Evolutionary conservation across 2,113 vertebrate species (phyloP).

Genomic region (Amblyopsis rosae): DNA sequence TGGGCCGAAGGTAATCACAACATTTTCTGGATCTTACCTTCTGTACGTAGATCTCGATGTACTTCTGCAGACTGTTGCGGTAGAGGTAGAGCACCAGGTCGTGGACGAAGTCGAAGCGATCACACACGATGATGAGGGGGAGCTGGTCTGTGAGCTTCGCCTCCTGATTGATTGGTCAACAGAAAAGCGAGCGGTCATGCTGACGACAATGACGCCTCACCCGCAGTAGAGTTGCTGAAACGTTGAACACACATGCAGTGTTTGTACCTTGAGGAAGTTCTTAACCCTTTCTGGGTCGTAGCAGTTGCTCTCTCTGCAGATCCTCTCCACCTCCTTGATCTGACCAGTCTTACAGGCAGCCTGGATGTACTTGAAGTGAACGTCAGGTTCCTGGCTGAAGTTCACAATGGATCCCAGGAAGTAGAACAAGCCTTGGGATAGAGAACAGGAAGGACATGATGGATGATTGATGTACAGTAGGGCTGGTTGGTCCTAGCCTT

Average conservation of each 20-base stretch:
- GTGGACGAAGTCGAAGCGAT: constrained; percentile 92
- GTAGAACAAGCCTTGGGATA: constrained; percentile 86
- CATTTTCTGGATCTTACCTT: constrained; percentile 75
- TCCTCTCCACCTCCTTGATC: constrained; percentile 93
- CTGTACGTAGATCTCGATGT: constrained; percentile 94
- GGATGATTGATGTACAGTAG: neutral
- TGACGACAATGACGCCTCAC: too few species aligned
- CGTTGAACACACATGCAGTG: neutral
- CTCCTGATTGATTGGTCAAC: constrained; percentile 72
- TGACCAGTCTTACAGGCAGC: constrained; percentile 94
- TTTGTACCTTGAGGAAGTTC: constrained; percentile 89
- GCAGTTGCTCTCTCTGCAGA: constrained; percentile 91
- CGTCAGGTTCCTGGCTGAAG: constrained; percentile 93
- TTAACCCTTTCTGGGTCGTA: constrained; percentile 91
- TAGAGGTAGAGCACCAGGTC: constrained; percentile 91
- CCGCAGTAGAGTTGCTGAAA: neutral
- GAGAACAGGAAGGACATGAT: constrained; percentile 19
- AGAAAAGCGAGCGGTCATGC: neutral
- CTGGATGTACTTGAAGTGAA: constrained; percentile 94
- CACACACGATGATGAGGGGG: constrained; percentile 92
- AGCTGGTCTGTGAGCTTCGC: constrained; percentile 93
- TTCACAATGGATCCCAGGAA: constrained; percentile 95
- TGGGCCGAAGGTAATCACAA: neutral
- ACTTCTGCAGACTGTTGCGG: constrained; percentile 92
- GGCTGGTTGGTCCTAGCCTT: too few species aligned